phyloP scores from a whole-genome alignment of 1,140 invertebrate genomes.

The Drosophila albomicans region DNA sequence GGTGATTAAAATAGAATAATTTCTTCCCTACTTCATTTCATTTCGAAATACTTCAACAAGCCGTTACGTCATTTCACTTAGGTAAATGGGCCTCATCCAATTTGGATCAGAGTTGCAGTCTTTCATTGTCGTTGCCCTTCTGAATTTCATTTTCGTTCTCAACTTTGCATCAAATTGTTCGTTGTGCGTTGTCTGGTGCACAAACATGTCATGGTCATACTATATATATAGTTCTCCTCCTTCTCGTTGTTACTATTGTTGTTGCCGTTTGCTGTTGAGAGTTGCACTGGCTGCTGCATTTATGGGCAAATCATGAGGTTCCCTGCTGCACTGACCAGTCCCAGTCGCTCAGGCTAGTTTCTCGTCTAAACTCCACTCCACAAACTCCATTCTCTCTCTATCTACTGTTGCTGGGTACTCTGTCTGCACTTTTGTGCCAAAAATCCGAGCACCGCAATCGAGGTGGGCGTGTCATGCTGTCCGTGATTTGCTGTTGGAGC shows the following conservation, averaged over 20 bases:
- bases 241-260: neutral
- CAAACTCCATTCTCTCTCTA: slow-evolving; percentile 5
- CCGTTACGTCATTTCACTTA: slow-evolving; percentile 6
- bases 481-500: slow-evolving; percentile 75
- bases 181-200: slow-evolving; percentile 42
- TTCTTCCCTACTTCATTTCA: neutral
- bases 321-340: slow-evolving; percentile 57
- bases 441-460: slow-evolving; percentile 32
- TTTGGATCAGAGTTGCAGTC: neutral
- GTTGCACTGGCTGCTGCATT: slow-evolving; percentile 54
- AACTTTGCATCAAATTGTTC: slow-evolving; percentile 40
- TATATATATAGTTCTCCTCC: neutral
- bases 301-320: slow-evolving; percentile 79
- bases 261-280: slow-evolving; percentile 8
- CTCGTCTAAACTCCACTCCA: neutral
- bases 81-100: neutral
- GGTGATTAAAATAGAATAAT: no score
- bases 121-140: neutral
- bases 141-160: slow-evolving; percentile 11
- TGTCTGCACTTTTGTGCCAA: slow-evolving; percentile 32
- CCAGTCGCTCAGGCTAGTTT: slow-evolving; percentile 12
- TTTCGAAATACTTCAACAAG: slow-evolving; percentile 1
- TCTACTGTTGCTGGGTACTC: neutral
- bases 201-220: slow-evolving; percentile 48
- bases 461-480: slow-evolving; percentile 67